phyloP scores from a whole-genome alignment of 2,113 vertebrate species.

The Etheostoma spectabile region DNA sequence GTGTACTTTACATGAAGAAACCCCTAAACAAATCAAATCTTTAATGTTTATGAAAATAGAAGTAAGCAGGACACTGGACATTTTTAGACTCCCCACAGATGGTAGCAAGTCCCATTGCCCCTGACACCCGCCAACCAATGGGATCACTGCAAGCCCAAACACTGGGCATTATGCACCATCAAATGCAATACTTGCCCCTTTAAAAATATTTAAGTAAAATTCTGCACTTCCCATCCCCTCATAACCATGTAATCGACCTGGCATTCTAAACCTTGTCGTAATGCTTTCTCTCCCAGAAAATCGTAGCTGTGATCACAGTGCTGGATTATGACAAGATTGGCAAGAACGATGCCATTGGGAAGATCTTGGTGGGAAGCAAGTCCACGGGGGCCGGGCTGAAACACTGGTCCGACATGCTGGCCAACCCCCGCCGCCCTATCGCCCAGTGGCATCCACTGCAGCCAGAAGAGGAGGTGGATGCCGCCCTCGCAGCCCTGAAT shows the following conservation, averaged over 20 bases:
- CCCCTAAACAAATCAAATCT: neutral
- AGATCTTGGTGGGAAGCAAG: slow-evolving; percentile 96
- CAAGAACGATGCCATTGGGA: slow-evolving; percentile 98
- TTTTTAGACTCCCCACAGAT: neutral
- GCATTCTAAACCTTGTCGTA: neutral
- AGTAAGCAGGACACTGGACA: neutral
- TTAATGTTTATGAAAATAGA: neutral
- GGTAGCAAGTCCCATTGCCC: neutral
- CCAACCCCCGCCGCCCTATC: slow-evolving; percentile 96
- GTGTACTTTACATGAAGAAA: neutral
- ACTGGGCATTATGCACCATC: neutral
- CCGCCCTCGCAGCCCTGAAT: slow-evolving; percentile 86
- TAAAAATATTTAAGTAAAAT: neutral
- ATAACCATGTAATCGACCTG: neutral
- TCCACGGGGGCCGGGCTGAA: slow-evolving; percentile 92
- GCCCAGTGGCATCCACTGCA: slow-evolving; percentile 99
- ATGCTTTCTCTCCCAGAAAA: slow-evolving; percentile 86
- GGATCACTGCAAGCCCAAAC: neutral
- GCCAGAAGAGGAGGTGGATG: slow-evolving; percentile 97
- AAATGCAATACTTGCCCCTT: neutral
- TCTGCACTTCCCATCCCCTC: neutral
- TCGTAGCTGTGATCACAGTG: slow-evolving; percentile 96
- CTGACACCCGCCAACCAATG: neutral
- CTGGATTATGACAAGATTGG: slow-evolving; percentile 99
- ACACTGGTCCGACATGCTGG: slow-evolving; percentile 99